Evolutionary conservation across 2,888 invertebrate species (phyloP).

Genomic region (Pycnomerus fuliginosus): DNA sequence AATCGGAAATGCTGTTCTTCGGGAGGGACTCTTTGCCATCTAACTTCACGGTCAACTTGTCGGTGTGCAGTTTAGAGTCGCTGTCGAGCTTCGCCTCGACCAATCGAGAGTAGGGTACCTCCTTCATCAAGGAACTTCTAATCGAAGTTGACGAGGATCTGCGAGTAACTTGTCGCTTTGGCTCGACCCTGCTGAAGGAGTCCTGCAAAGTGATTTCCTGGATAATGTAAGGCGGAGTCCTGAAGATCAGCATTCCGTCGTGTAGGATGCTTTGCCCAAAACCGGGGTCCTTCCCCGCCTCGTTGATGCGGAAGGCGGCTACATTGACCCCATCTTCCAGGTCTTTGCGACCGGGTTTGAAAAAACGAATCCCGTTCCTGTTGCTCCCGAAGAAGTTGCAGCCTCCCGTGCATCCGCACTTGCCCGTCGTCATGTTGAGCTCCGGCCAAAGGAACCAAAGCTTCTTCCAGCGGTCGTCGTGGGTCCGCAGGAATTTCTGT

Average conservation of each 20-base stretch:
- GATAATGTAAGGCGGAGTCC: conserved; percentile 84
- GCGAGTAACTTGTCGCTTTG: not conserved
- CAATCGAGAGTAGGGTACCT: conserved; percentile 79
- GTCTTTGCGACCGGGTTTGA: conserved; percentile 81
- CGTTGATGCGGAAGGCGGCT: conserved; percentile 75
- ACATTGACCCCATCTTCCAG: conserved; percentile 80
- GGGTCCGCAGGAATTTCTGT: conserved; percentile 77
- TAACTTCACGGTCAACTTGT: conserved; percentile 51
- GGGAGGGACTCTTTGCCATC: conserved; percentile 56
- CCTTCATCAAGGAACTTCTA: conserved; percentile 50
- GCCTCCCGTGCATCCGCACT: conserved; percentile 95
- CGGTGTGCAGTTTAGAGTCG: conserved; percentile 67
- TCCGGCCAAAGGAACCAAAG: conserved; percentile 95
- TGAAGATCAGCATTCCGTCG: conserved; percentile 82
- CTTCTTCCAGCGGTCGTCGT: conserved; percentile 82
- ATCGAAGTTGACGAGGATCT: not conserved
- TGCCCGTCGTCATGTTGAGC: conserved; percentile 59
- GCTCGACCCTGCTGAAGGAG: conserved; percentile 41
- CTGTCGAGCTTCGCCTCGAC: conserved; percentile 75
- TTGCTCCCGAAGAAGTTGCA: conserved; percentile 94
- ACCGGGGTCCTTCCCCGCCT: conserved; percentile 78
- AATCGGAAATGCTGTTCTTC: conserved; percentile 84
- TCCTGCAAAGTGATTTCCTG: conserved; percentile 77
- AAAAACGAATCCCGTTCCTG: conserved; percentile 83
- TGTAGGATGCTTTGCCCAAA: conserved; percentile 94